Conservation (phyloP, 2,113 vertebrate genomes). For the Saguinus midas region DNA sequence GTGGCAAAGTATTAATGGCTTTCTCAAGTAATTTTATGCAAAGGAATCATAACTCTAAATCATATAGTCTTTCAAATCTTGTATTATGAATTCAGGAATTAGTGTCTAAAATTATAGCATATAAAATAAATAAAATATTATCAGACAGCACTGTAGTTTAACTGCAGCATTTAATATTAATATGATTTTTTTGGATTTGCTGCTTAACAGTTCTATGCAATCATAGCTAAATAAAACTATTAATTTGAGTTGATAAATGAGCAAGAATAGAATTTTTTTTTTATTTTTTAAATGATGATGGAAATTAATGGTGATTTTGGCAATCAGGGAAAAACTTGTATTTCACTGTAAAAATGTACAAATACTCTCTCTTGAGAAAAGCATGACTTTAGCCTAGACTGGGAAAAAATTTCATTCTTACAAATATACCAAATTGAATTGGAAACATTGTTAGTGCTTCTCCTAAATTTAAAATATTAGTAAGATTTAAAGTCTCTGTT, state of each 20-base stretch:
- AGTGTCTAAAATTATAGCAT: constrained; percentile 3
- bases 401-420: constrained; percentile 21
- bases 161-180: constrained; percentile 39
- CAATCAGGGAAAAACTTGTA: constrained; percentile 33
- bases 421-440: constrained; percentile 9
- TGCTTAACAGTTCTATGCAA: constrained; percentile 14
- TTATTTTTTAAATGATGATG: constrained; percentile 51
- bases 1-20: constrained; percentile 18
- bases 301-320: constrained; percentile 58
- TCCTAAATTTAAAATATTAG: background rate
- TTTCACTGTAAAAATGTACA: constrained; percentile 26
- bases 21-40: constrained; percentile 57
- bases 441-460: background rate
- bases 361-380: constrained; percentile 32
- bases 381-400: constrained; percentile 18
- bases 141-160: background rate
- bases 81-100: constrained; percentile 25
- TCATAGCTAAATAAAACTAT: constrained; percentile 52
- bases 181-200: constrained; percentile 49
- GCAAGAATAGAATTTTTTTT: constrained; percentile 38
- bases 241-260: constrained; percentile 59
- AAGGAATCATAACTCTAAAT: background rate
- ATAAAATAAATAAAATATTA: constrained; percentile 61
- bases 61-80: constrained; percentile 39
- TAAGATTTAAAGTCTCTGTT: constrained; percentile 10